Evolutionary conservation across 1,140 invertebrate species (phyloP).

Genomic region (Parasteatoda tepidariorum): DNA sequence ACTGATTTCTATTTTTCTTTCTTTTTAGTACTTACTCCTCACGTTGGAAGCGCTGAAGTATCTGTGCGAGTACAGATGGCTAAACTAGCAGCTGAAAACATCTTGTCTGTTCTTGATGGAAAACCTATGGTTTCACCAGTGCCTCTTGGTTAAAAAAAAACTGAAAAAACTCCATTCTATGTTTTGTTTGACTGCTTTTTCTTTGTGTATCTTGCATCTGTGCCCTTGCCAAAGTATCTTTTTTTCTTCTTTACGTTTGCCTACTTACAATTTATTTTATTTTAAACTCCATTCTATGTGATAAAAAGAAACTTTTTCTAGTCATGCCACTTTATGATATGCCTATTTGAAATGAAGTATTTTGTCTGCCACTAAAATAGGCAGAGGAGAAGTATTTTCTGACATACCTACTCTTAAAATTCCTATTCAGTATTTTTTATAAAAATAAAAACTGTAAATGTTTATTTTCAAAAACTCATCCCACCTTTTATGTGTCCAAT

Average conservation of each 20-base stretch:
- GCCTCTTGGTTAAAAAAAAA: constrained; percentile 12
- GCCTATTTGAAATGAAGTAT: too few relatives aligned
- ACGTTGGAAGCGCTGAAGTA: constrained; percentile 91
- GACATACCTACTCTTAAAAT: too few relatives aligned
- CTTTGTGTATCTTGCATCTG: too few relatives aligned
- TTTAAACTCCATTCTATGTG: background rate
- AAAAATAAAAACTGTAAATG: too few relatives aligned
- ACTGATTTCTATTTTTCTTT: too few relatives aligned
- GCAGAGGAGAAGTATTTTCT: too few relatives aligned
- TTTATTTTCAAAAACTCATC: too few relatives aligned
- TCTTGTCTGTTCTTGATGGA: constrained; percentile 80
- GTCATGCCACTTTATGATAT: too few relatives aligned
- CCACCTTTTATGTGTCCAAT: too few relatives aligned
- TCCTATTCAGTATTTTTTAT: too few relatives aligned
- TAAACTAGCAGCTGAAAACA: constrained; percentile 84
- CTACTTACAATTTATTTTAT: background rate
- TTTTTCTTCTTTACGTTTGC: background rate
- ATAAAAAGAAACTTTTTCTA: background rate
- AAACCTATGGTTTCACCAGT: constrained; percentile 69
- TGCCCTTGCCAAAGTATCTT: background rate
- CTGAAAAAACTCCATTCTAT: background rate
- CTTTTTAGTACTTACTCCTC: constrained; percentile 85
- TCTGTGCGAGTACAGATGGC: constrained; percentile 86
- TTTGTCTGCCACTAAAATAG: too few relatives aligned
- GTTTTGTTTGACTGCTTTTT: background rate